Evolutionary conservation across 1,140 invertebrate genomes (phyloP).

Genomic region (Anastrepha ludens): DNA sequence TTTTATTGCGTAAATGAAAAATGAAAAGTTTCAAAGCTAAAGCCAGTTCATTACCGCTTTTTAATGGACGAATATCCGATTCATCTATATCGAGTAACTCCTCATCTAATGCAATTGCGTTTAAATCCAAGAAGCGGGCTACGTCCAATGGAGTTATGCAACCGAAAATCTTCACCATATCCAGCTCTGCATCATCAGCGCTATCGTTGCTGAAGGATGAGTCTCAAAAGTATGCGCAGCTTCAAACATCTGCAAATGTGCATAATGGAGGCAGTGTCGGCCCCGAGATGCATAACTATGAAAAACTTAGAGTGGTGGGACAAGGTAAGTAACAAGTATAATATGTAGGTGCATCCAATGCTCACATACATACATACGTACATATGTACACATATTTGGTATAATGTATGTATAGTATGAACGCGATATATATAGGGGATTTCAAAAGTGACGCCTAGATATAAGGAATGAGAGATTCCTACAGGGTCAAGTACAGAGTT

Average conservation of each 20-base stretch:
- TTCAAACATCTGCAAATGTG: no score
- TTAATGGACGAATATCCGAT: slow-evolving; percentile 70
- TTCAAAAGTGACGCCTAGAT: no score
- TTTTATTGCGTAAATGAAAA: background rate
- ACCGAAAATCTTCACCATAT: slow-evolving; percentile 67
- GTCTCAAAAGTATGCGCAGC: background rate
- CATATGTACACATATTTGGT: background rate
- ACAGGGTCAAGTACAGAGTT: no score
- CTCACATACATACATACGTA: background rate
- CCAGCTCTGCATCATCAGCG: slow-evolving; percentile 58
- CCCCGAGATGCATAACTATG: slow-evolving; percentile 68
- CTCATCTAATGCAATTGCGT: slow-evolving; percentile 52
- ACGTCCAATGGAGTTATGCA: slow-evolving; percentile 55
- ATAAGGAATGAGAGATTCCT: no score
- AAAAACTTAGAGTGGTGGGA: slow-evolving; percentile 69
- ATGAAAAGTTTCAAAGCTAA: slow-evolving; percentile 70
- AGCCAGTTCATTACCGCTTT: slow-evolving; percentile 68
- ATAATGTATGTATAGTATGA: no score
- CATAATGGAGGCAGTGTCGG: slow-evolving; percentile 51
- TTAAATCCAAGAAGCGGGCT: slow-evolving; percentile 49
- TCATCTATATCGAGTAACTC: slow-evolving; percentile 62
- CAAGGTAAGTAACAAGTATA: slow-evolving; percentile 59
- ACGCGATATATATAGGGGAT: no score
- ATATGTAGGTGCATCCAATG: no score
- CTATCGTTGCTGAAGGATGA: slow-evolving; percentile 57